Base-by-base conservation (phyloP, 2,797 vertebrate genomes). In the Platalea minor region DNA sequence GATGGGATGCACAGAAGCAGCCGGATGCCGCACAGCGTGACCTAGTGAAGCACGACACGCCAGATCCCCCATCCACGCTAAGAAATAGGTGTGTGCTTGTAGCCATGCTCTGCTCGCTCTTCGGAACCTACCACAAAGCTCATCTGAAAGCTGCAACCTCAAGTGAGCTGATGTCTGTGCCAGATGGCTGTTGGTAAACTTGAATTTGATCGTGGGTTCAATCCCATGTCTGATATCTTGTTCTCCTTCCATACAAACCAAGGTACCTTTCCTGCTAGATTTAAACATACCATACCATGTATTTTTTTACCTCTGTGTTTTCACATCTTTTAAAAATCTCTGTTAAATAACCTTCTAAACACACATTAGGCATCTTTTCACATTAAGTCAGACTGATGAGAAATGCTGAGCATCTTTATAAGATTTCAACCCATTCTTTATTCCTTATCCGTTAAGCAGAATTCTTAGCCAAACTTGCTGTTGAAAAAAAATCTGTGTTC, bases 341-440 rank as follows among this genome's bases (percentile, higher is more conserved):
- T 45, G 11, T 45, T 64, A 68, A 81, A 73, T 45, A 61, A 41
- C 37, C 21, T 50, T 28, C 29, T 28, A 17, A 88, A 33, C 17
- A 53, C 43, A 37, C 24, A 5, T 10, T 5, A 67, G 3, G 28
- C 26, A n/a, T 25, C 26, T 91, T 83, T 46, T 41, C 37, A 19
- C 7, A 1, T 37, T 13, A 20, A 43, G 29, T 39, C 53, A 53
- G 17, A 19, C 1, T 1, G 0, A 11, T 15, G 9, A 61, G 76
- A 41, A 72, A 88, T 2, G 11, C 43, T 46, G 33, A 68, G 10
- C 48, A 21, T 29, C 65, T 61, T 85, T 7, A 3, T 19, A 21
- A 46, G 17, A 8, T 84, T 50, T 59, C 51, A 57, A 19, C 28
- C 61, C 64, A 4, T 69, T 81, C 33, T 93, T 85, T 20, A 24